These are phyloP conservation scores for Bos taurus DNA, from an alignment of 2,113 vertebrate genomes.

Conservation along the genomic window DNA sequence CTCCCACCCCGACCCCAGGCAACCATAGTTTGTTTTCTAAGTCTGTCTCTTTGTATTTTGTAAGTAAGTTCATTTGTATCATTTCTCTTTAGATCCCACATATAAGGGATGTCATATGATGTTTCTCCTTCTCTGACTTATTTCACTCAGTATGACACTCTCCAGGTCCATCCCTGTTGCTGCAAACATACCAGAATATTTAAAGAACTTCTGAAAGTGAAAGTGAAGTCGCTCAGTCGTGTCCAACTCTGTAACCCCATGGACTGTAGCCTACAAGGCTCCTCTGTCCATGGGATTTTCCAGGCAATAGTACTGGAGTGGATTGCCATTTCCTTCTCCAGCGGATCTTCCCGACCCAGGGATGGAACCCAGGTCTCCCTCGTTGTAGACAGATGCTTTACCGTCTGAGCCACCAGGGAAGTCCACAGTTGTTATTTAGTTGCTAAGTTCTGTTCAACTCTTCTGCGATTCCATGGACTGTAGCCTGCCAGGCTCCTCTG, in stretches of 20 bases:
- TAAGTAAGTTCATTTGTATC: neutral
- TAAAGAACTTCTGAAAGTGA: neutral
- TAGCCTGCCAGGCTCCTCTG: neutral
- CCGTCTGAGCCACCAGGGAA: no score
- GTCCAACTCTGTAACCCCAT: accelerated
- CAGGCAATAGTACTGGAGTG: no score
- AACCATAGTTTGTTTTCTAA: neutral
- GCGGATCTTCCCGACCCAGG: no score
- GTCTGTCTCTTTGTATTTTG: neutral
- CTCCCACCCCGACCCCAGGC: neutral
- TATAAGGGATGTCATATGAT: neutral
- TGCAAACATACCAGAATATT: neutral
- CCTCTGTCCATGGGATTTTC: no score
- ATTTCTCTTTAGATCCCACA: neutral
- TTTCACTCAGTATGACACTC: neutral
- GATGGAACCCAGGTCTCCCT: no score
- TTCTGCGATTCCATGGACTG: no score
- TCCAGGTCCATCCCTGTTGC: neutral
- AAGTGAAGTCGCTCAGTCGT: no score
- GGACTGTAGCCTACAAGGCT: no score
- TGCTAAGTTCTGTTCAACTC: no score
- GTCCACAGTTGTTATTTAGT: no score
- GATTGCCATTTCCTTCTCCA: no score
- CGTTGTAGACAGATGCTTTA: no score
- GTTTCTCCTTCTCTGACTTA: neutral